Percentiles rank a stretch among this genome's conserved stretches.
Evolutionary conservation across 2,888 invertebrate genomes (phyloP).

Genomic region (Acrocera orbiculus): DNA sequence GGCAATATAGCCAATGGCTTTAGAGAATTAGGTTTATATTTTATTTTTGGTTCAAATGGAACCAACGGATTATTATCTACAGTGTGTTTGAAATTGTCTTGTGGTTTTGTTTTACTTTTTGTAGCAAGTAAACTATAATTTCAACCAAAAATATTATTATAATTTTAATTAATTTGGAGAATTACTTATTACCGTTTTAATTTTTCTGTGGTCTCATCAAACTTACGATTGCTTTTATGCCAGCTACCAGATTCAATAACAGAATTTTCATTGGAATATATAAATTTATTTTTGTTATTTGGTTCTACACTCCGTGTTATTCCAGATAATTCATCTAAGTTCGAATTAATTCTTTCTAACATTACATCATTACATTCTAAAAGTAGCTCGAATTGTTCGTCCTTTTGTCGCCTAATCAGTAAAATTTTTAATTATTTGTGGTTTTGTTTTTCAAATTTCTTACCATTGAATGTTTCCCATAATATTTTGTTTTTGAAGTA

Average conservation of each 20-base stretch:
- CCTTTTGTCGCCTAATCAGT: conserved; percentile 32
- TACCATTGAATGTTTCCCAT: conserved; percentile 37
- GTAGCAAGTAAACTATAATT: conserved; percentile 48
- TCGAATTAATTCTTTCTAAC: conserved; percentile 59
- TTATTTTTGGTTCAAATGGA: conserved; percentile 70
- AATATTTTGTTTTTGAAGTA: conserved; percentile 36
- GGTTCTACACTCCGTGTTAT: conserved; percentile 36
- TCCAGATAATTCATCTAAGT: conserved; percentile 50
- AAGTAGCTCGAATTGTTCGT: conserved; percentile 57
- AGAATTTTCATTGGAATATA: conserved; percentile 28
- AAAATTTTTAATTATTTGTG: not conserved
- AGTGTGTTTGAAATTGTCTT: conserved; percentile 64
- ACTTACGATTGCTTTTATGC: conserved; percentile 34
- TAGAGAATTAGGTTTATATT: conserved; percentile 72
- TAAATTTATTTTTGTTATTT: too few species aligned
- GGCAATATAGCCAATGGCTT: conserved; percentile 60
- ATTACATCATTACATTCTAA: conserved; percentile 69
- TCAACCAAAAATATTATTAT: conserved; percentile 18
- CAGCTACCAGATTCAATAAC: conserved; percentile 35
- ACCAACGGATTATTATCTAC: conserved; percentile 58
- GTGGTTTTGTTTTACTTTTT: conserved; percentile 63
- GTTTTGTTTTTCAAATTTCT: not conserved
- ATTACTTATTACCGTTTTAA: not conserved
- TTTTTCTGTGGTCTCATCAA: not conserved
- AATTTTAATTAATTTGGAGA: not conserved